These are phyloP conservation scores for Philopotamus ludificatus DNA, from an alignment of 1,140 invertebrate genomes.

Conservation along the genomic window DNA sequence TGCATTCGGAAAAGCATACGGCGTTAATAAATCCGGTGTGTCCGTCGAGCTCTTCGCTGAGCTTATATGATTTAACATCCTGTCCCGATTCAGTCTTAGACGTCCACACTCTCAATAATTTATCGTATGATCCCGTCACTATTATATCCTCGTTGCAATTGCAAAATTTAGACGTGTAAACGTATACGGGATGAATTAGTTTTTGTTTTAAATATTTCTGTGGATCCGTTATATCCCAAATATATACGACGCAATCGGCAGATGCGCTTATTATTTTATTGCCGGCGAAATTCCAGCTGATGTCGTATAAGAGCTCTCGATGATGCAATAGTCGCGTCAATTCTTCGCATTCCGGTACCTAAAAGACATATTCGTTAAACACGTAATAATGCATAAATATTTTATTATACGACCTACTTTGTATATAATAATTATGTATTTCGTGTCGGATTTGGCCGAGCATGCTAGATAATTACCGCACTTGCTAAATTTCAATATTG, in stretches of 20 bases:
- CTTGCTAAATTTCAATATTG: conserved; percentile 45
- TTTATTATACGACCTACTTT: no score
- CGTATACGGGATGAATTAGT: conserved; percentile 44
- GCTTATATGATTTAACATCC: conserved; percentile 30
- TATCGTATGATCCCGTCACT: conserved; percentile 45
- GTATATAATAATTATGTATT: conserved; percentile 42
- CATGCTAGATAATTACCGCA: conserved; percentile 45
- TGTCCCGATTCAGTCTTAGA: not conserved
- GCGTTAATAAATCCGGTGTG: conserved; percentile 45
- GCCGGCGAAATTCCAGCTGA: conserved; percentile 43
- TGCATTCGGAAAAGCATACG: conserved; percentile 42
- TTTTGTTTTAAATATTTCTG: conserved; percentile 37
- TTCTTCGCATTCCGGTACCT: conserved; percentile 43
- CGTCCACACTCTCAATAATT: conserved; percentile 44
- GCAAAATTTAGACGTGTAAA: conserved; percentile 44
- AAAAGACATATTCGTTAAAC: no score
- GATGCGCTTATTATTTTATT: conserved; percentile 42
- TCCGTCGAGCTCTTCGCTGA: conserved; percentile 42
- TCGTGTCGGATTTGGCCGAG: conserved; percentile 36
- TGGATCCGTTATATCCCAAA: conserved; percentile 41
- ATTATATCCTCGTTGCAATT: conserved; percentile 38
- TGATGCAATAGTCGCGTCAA: conserved; percentile 41
- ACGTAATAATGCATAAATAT: no score
- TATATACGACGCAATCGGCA: conserved; percentile 43
- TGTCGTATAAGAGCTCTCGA: conserved; percentile 44